Evolutionary conservation across 2,113 vertebrate genomes (phyloP).

Genomic region (Neotragus pygmaeus): DNA sequence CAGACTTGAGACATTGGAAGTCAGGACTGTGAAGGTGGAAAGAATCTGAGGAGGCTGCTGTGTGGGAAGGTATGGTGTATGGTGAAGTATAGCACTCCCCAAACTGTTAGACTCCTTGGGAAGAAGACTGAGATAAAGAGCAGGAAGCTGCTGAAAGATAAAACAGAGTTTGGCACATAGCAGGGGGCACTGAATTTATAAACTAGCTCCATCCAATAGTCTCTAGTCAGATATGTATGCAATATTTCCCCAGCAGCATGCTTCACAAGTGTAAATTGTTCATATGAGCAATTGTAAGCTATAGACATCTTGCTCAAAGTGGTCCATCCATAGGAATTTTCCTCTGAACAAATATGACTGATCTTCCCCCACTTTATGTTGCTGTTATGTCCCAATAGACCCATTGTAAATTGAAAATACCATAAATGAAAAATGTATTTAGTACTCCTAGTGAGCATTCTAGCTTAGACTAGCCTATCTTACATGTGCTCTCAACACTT

Average conservation of each 20-base stretch:
- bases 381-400: no score
- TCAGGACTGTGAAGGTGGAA: accelerated
- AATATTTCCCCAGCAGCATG: background rate
- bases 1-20: background rate
- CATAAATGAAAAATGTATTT: background rate
- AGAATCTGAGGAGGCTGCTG: background rate
- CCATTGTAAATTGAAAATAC: background rate
- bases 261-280: background rate
- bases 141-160: background rate
- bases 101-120: no score
- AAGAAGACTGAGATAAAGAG: background rate
- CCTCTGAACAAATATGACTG: background rate
- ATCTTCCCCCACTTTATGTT: background rate
- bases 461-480: background rate
- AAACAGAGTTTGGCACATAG: background rate
- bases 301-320: background rate
- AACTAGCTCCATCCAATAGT: background rate
- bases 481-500: background rate
- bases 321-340: background rate
- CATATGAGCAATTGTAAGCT: background rate
- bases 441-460: background rate
- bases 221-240: background rate
- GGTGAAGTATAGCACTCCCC: accelerated
- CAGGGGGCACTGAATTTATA: accelerated
- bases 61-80: background rate